Conservation (phyloP, 1,140 invertebrate species). For the Bombus ignitus region DNA sequence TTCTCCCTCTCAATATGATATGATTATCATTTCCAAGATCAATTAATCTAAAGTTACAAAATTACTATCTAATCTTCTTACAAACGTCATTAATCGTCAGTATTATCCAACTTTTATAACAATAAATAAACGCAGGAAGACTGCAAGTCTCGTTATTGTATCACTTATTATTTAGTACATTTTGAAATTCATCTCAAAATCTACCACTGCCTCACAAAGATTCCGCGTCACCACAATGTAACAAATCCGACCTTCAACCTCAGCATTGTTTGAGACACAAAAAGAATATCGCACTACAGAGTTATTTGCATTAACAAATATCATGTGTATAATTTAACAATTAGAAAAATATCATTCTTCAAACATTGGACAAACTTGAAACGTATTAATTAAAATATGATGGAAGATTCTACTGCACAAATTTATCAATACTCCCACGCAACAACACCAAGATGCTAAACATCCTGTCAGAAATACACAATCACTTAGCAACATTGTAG, state of each 20-base stretch:
- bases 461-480: background rate
- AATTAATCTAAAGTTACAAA: background rate
- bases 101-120: background rate
- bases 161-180: too few species aligned
- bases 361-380: background rate
- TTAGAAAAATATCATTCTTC: background rate
- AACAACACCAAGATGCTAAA: background rate
- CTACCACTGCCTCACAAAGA: too few species aligned
- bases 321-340: too few species aligned
- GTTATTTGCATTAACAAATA: too few species aligned
- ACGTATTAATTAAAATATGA: too few species aligned
- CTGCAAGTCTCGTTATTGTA: too few species aligned
- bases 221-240: background rate
- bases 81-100: background rate
- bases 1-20: background rate
- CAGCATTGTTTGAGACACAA: too few species aligned
- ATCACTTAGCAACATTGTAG: background rate
- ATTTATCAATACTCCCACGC: background rate
- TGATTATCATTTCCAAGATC: background rate
- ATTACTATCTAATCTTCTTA: background rate
- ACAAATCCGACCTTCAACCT: background rate
- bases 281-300: too few species aligned
- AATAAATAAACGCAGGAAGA: background rate
- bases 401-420: background rate
- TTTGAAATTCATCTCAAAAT: too few species aligned